These are phyloP conservation scores for Struthidea cinerea DNA, from an alignment of 2,113 vertebrate species.

Conservation along the genomic window DNA sequence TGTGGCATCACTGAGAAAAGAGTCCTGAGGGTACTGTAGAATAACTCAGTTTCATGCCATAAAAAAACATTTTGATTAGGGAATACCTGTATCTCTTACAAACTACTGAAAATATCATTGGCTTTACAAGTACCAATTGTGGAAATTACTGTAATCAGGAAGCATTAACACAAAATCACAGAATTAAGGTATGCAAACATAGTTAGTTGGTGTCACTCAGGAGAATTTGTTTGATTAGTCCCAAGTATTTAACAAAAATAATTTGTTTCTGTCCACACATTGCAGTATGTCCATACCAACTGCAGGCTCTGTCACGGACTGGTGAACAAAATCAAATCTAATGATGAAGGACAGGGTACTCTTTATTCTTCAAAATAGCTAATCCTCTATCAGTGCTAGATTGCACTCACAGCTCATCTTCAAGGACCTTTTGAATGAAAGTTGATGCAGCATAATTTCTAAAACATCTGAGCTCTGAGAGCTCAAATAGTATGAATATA, in stretches of 20 bases:
- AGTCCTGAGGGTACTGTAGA: background rate
- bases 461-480: background rate
- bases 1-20: background rate
- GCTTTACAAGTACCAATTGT: background rate
- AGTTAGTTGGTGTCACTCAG: background rate
- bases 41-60: background rate
- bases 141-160: conserved; percentile 15
- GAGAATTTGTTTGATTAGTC: conserved; percentile 5
- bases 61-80: background rate
- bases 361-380: background rate
- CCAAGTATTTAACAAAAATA: conserved; percentile 3
- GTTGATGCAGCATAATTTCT: background rate
- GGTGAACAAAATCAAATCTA: background rate
- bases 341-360: background rate
- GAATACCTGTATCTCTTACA: background rate
- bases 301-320: background rate
- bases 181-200: background rate
- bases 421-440: conserved; percentile 1
- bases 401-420: background rate
- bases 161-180: background rate
- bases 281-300: background rate
- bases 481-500: background rate
- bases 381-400: background rate
- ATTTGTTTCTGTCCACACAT: background rate
- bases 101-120: background rate